Percentiles rank a stretch among this genome's conserved stretches.
Evolutionary conservation across 2,113 vertebrate species (phyloP).

Genomic region (Gadus chalcogrammus): DNA sequence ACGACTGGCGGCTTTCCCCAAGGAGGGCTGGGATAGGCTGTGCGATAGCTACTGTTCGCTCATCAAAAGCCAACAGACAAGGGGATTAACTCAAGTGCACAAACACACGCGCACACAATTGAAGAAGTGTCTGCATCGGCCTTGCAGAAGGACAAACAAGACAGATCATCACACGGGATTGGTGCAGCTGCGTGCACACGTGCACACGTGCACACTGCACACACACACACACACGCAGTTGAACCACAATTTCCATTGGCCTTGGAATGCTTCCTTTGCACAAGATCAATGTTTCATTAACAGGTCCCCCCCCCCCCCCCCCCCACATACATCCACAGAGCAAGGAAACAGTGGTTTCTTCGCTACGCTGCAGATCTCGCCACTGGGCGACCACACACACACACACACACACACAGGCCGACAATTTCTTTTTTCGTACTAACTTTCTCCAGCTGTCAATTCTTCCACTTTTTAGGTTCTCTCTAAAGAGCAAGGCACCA

Average conservation of each 20-base stretch:
- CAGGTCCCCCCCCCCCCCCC: neutral
- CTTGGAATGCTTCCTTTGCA: neutral
- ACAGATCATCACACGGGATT: slow-evolving; percentile 16
- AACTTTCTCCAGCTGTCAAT: too few relatives aligned
- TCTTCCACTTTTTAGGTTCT: too few relatives aligned
- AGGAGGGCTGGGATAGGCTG: slow-evolving; percentile 4
- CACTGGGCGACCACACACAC: neutral
- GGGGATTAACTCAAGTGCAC: slow-evolving; percentile 15
- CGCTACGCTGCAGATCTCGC: too few relatives aligned
- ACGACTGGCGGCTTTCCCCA: slow-evolving; percentile 23
- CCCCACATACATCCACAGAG: neutral
- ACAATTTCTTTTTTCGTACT: neutral
- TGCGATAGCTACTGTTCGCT: slow-evolving; percentile 19
- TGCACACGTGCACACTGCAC: too few relatives aligned
- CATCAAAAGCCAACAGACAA: slow-evolving; percentile 31
- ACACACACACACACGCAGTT: slow-evolving; percentile 3
- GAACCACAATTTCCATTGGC: neutral
- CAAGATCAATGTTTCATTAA: slow-evolving; percentile 32
- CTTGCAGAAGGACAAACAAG: slow-evolving; percentile 35
- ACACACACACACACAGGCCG: neutral
- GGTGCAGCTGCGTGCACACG: neutral
- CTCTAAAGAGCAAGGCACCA: too few relatives aligned
- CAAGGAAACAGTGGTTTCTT: neutral
- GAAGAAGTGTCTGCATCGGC: slow-evolving; percentile 18
- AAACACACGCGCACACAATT: slow-evolving; percentile 11